These are phyloP conservation scores for Campylomormyrus numenius DNA, from an alignment of 2,113 vertebrate species.

Conservation along the genomic window DNA sequence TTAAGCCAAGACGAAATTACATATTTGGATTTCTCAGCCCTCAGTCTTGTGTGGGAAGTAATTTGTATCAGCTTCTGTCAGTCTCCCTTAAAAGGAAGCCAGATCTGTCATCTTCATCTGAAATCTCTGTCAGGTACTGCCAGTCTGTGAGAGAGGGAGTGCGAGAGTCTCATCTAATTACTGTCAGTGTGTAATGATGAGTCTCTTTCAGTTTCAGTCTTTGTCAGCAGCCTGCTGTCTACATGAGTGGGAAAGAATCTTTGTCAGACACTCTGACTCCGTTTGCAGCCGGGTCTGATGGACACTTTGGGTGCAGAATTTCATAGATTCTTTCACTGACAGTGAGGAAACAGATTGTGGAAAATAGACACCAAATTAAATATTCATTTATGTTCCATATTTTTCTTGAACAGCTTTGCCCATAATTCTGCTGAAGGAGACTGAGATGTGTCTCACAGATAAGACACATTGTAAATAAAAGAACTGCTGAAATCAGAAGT, in stretches of 20 bases:
- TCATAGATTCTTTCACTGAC: neutral
- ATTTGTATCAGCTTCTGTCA: neutral
- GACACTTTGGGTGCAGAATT: neutral
- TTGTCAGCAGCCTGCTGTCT: neutral
- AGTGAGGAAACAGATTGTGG: neutral
- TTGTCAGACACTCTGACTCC: neutral
- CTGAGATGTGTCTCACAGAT: neutral
- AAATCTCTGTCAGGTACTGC: neutral
- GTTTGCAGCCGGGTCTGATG: neutral
- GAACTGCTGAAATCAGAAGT: neutral
- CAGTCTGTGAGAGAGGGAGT: neutral
- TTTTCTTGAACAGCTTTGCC: neutral
- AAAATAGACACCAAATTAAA: neutral
- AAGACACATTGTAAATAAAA: neutral
- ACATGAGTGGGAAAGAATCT: neutral
- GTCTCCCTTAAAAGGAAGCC: neutral
- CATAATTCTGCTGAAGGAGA: neutral
- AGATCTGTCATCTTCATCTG: neutral
- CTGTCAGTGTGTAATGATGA: neutral
- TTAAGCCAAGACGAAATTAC: neutral
- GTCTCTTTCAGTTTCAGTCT: neutral
- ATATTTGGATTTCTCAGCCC: neutral
- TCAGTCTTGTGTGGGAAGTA: neutral
- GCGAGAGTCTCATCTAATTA: neutral
- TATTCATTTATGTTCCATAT: neutral